These are phyloP conservation scores for Nycticryphes semicollaris DNA, from an alignment of 2,113 vertebrate species.

Conservation along the genomic window DNA sequence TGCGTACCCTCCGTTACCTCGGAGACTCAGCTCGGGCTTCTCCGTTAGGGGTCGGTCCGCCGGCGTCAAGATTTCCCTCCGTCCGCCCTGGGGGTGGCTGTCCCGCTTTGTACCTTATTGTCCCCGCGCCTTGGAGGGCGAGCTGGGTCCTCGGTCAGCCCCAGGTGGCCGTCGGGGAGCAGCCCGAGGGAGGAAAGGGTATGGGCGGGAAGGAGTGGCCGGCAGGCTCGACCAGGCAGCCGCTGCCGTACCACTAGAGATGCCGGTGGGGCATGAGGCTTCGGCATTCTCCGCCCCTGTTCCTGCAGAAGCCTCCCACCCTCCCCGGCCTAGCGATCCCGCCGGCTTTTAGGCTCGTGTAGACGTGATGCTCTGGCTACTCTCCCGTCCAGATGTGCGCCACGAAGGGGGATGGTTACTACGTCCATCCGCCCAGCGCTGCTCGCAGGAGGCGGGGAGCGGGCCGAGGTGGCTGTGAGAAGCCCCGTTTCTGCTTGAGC, in stretches of 20 bases:
- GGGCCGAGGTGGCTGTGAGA: background rate
- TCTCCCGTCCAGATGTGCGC: background rate
- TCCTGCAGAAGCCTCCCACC: accelerated
- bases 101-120: no score
- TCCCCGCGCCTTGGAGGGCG: accelerated
- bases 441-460: background rate
- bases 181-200: background rate
- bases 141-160: background rate
- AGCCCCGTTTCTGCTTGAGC: background rate
- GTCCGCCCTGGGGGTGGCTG: no score
- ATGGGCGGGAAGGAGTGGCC: background rate
- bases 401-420: no score
- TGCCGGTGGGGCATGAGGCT: background rate
- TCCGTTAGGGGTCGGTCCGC: no score
- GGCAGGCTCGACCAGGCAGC: no score
- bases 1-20: accelerated
- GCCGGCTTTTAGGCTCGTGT: background rate
- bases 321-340: background rate
- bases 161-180: background rate
- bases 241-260: background rate
- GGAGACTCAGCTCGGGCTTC: accelerated
- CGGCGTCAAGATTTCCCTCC: accelerated
- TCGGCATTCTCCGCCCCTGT: no score
- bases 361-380: background rate
- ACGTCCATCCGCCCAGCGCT: background rate